A percentile compares a stretch with the other conserved stretches of the same genome.
These are phyloP conservation scores for Pseudopipra pipra DNA, from an alignment of 2,113 vertebrate species.

Conservation along the genomic window DNA sequence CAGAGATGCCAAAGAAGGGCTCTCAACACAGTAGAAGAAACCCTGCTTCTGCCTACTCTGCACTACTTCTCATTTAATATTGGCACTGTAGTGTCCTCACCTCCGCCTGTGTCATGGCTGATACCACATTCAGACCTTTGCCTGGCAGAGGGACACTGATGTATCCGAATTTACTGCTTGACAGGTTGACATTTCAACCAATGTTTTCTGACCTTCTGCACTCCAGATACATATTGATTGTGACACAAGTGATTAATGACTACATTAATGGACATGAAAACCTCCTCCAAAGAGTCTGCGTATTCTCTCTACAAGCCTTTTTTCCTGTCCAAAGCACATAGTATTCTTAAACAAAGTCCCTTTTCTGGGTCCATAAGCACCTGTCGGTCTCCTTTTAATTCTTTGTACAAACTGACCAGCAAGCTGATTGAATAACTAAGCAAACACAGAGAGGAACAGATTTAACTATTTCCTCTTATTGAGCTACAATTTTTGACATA, in stretches of 20 bases:
- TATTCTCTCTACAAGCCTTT: neutral
- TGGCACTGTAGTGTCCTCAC: neutral
- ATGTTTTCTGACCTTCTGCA: neutral
- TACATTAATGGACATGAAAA: neutral
- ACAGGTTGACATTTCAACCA: neutral
- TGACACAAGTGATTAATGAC: neutral
- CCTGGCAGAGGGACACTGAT: neutral
- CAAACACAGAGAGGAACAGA: neutral
- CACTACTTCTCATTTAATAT: neutral
- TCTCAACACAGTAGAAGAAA: neutral
- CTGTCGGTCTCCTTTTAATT: neutral
- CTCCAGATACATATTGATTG: neutral
- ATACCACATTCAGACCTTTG: neutral
- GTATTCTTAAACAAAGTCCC: neutral
- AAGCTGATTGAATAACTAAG: neutral
- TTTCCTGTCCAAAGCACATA: neutral
- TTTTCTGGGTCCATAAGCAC: neutral
- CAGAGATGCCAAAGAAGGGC: neutral
- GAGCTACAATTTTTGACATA: neutral
- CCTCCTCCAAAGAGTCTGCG: neutral
- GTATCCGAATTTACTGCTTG: accelerated
- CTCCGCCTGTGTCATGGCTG: accelerated
- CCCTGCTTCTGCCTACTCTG: neutral
- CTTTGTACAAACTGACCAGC: neutral
- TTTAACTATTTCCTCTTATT: neutral